A percentile compares a stretch with the other conserved stretches of the same genome.
Conservation (phyloP, 2,113 vertebrate genomes). For the Spea multiplicata region DNA sequence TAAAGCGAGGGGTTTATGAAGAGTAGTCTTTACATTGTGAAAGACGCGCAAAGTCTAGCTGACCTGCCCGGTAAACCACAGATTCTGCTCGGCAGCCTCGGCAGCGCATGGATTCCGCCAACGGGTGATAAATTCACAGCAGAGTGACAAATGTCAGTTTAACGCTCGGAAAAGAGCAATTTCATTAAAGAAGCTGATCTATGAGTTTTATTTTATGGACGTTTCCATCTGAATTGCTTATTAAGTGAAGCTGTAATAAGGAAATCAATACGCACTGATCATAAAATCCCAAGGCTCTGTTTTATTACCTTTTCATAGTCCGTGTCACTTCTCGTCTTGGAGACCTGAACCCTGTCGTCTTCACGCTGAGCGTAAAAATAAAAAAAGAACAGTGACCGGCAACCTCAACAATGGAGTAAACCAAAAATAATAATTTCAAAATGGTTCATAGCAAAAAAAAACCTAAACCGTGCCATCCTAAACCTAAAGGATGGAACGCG, state of each 20-base stretch:
- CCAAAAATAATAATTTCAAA: no score
- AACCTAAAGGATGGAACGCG: no score
- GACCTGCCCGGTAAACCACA: neutral
- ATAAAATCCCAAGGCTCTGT: neutral
- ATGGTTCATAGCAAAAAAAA: no score
- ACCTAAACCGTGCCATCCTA: no score
- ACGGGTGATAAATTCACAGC: conserved; percentile 11
- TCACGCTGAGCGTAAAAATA: neutral
- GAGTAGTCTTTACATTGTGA: no score
- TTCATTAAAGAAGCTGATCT: conserved; percentile 2
- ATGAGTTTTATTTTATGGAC: neutral
- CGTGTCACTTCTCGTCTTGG: neutral
- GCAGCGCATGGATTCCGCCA: neutral
- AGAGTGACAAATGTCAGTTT: neutral
- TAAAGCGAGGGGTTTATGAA: no score
- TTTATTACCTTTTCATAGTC: neutral
- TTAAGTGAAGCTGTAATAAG: conserved; percentile 14
- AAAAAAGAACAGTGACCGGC: neutral
- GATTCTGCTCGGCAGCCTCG: neutral
- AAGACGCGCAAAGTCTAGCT: no score
- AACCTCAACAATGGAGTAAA: no score
- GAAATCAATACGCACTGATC: neutral
- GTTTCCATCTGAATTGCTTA: neutral
- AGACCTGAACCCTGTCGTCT: neutral
- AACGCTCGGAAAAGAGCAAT: neutral